A percentile compares a stretch with the other conserved stretches of the same genome.
Conservation (phyloP, 2,797 vertebrate genomes). For the Sebastes iracundus region DNA sequence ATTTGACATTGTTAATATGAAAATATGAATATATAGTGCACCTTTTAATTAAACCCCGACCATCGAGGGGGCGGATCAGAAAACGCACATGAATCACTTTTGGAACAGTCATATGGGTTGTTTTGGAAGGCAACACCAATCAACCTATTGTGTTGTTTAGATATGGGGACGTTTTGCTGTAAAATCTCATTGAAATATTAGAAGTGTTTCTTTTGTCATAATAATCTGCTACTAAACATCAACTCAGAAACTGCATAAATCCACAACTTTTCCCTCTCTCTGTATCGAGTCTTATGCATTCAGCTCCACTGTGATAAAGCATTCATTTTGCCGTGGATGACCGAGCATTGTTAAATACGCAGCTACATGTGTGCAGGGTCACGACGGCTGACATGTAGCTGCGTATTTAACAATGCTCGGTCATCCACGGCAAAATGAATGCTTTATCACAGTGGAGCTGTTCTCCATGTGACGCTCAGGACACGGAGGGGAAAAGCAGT, state of each 20-base stretch:
- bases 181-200: background rate
- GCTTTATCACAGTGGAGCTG: slow-evolving; percentile 38
- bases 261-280: background rate
- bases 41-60: background rate
- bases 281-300: background rate
- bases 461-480: slow-evolving; percentile 22
- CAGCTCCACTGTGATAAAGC: too few relatives aligned
- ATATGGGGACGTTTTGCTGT: accelerated
- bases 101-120: too few relatives aligned
- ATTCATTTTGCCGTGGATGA: too few relatives aligned
- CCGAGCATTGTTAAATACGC: too few relatives aligned
- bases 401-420: slow-evolving; percentile 50
- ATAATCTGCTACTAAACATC: background rate
- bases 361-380: slow-evolving; percentile 23
- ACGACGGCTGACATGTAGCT: slow-evolving; percentile 29
- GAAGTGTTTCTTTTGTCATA: background rate
- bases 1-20: background rate
- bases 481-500: slow-evolving; percentile 29
- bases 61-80: background rate
- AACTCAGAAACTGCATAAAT: background rate
- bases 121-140: background rate
- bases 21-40: background rate
- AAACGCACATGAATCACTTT: background rate
- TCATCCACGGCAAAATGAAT: slow-evolving; percentile 38
- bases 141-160: background rate